Base-by-base conservation (phyloP, 2,113 vertebrate genomes). In the Laterallus jamaicensis region DNA sequence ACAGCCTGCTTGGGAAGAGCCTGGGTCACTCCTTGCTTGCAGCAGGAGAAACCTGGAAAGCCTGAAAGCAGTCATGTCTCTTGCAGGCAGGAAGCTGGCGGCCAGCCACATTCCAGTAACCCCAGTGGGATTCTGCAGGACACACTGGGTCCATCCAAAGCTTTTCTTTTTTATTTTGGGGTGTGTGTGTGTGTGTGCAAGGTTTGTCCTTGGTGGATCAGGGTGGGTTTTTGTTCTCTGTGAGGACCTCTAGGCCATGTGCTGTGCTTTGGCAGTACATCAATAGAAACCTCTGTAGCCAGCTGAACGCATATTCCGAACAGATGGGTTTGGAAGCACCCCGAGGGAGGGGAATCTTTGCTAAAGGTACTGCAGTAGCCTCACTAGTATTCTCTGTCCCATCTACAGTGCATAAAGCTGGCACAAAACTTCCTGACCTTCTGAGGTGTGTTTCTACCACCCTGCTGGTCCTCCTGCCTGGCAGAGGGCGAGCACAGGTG, bases 181-280 rank as follows among this genome's bases (percentile, higher is more conserved):
- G 40, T 40, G 40, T 40, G 40, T 44, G 42, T 54, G 6, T 22
- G 8, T 29, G 10, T 15, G 3, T 12, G 31, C 39, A 58, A 56
- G 17, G 29, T 74, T 79, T 93, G 90, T 94, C 92, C 90, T 92
- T 69, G 87, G 90, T 91, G 85, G 39, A 82, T 92, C 67, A 17
- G 92, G 93, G 75, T 95, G 92, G 82, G 92, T 69, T 95, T 96
- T 90, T 97, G 92, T 93, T 96, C 95, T 95, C 40, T 92, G 75
- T 62, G 1, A 94, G 95, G 94, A 93, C 92, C 94, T 95, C 82
- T n/a, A 80, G 92, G 92, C 96, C 92, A 59, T 88, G 95, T 90
- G 96, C 90, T 94, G 85, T 19, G 79, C 92, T 54, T 88, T 97
- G 96, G 96, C 95, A 95, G 85, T 3, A 96, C 95, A 97, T 97